Conservation (phyloP, 2,888 invertebrate genomes). For the Lottia gigantea region DNA sequence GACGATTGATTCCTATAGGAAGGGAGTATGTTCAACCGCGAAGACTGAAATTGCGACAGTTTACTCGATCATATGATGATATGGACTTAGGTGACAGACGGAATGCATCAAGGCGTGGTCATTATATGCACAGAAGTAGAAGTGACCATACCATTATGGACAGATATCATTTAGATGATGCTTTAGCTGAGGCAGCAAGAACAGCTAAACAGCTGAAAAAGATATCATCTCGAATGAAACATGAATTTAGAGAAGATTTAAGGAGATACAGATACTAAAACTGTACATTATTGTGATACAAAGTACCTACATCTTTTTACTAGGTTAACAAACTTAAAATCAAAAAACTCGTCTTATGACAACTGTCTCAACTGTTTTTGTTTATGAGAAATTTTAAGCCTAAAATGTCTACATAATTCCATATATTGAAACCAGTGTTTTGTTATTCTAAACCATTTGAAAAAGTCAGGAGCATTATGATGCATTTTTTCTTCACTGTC, state of each 20-base stretch:
- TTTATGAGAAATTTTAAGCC: too few species aligned
- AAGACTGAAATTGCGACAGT: slow-evolving; percentile 41
- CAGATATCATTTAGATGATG: slow-evolving; percentile 46
- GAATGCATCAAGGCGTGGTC: slow-evolving; percentile 36
- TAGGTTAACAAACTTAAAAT: too few species aligned
- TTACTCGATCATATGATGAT: slow-evolving; percentile 44
- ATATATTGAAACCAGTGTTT: too few species aligned
- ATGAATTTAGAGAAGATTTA: slow-evolving; percentile 54
- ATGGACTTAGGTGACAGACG: slow-evolving; percentile 31
- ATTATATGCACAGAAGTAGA: slow-evolving; percentile 13
- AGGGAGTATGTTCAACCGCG: slow-evolving; percentile 34
- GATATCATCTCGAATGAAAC: slow-evolving; percentile 58
- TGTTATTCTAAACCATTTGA: too few species aligned
- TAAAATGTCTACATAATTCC: too few species aligned
- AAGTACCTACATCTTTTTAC: too few species aligned
- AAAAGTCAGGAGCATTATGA: too few species aligned
- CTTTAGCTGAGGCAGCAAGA: slow-evolving; percentile 47
- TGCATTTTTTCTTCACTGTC: too few species aligned
- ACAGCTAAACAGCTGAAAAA: slow-evolving; percentile 54
- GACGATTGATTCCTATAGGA: slow-evolving; percentile 29
- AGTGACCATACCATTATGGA: slow-evolving; percentile 36
- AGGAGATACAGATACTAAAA: slow-evolving; percentile 18
- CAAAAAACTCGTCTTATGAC: too few species aligned
- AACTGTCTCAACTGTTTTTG: too few species aligned
- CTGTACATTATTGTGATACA: too few species aligned